Percentiles rank a stretch among this genome's conserved stretches.
These are phyloP conservation scores for Antheraea pernyi DNA, from an alignment of 1,140 invertebrate genomes.

Conservation along the genomic window DNA sequence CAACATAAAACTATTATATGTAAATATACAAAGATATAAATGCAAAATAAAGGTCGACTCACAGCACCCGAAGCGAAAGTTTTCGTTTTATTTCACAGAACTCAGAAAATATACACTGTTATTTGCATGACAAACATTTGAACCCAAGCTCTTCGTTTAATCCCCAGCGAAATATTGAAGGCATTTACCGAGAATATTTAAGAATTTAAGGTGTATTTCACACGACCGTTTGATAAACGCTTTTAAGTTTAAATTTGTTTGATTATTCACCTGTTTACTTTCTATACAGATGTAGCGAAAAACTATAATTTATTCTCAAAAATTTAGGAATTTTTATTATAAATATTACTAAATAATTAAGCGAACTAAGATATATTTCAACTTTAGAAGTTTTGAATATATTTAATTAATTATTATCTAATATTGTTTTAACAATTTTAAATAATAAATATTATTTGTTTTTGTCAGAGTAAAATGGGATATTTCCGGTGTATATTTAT, in stretches of 20 bases:
- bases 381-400: no score
- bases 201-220: not conserved
- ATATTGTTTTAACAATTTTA: no score
- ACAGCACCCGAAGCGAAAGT: conserved; percentile 20
- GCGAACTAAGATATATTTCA: no score
- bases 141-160: conserved; percentile 12
- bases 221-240: not conserved
- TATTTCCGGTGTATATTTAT: no score
- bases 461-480: no score
- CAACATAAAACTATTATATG: no score
- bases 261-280: not conserved
- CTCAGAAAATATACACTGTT: conserved; percentile 10
- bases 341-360: no score
- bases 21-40: conserved; percentile 9
- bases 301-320: no score
- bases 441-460: no score
- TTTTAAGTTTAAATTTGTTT: not conserved
- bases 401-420: no score
- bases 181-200: conserved; percentile 10
- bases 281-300: no score
- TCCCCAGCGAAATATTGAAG: conserved; percentile 13
- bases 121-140: conserved; percentile 30
- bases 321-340: no score
- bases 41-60: conserved; percentile 32
- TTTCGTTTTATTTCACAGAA: conserved; percentile 23